Conservation (phyloP, 2,797 vertebrate genomes). For the Tolypeutes matacus region DNA sequence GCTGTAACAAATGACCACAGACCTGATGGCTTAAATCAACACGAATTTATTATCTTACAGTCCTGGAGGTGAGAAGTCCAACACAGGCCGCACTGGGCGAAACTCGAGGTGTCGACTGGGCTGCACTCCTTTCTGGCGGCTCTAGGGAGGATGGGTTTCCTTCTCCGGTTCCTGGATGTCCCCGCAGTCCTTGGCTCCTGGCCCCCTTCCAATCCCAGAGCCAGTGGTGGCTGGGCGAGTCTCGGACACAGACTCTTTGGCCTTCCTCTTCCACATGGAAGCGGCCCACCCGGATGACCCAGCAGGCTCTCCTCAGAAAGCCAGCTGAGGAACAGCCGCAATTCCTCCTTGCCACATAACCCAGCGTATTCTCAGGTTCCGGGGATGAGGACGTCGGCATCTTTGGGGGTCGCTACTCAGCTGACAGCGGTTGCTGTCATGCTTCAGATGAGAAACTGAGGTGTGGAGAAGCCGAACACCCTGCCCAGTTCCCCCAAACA, state of each 20-base stretch:
- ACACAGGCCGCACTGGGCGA: background rate
- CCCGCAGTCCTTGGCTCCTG: background rate
- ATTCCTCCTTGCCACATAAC: background rate
- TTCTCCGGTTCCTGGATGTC: background rate
- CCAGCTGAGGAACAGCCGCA: background rate
- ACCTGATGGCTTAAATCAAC: background rate
- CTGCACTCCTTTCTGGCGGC: background rate
- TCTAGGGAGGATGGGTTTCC: background rate
- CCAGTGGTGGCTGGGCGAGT: background rate
- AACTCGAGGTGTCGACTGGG: background rate
- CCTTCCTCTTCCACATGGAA: background rate
- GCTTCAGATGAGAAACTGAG: constrained; percentile 17
- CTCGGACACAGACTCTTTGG: background rate
- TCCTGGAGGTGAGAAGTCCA: background rate
- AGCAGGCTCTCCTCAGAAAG: background rate
- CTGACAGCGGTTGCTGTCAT: background rate
- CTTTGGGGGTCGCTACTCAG: background rate
- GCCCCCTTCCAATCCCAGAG: background rate
- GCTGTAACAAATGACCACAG: background rate
- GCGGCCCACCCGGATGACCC: background rate
- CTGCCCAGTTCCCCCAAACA: background rate
- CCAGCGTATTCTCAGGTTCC: background rate
- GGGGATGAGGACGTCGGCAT: no score
- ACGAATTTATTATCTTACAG: background rate
- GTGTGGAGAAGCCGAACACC: background rate